These are phyloP conservation scores for Lysandra bellargus DNA, from an alignment of 2,888 invertebrate species.

Conservation along the genomic window DNA sequence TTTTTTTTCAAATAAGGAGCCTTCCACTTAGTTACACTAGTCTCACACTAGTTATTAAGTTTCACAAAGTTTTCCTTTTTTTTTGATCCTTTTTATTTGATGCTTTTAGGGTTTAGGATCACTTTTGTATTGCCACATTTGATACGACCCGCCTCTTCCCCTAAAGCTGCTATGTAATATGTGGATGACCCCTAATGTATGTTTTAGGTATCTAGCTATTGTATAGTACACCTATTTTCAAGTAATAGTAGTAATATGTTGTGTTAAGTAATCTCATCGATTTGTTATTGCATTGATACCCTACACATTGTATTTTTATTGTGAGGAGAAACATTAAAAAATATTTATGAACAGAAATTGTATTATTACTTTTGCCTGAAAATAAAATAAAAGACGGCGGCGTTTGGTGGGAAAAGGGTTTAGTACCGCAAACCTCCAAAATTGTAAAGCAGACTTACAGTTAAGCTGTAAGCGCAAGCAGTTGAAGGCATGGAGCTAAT, in stretches of 20 bases:
- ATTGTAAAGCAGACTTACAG: no score
- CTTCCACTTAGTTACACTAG: no score
- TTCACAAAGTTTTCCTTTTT: no score
- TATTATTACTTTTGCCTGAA: slow-evolving; percentile 1
- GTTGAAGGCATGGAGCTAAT: no score
- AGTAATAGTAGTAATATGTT: not conserved
- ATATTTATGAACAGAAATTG: slow-evolving; percentile 21
- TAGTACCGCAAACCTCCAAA: no score
- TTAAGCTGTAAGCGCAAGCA: no score
- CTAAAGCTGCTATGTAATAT: not conserved
- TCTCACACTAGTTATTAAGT: no score
- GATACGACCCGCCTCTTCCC: not conserved
- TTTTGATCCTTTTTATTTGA: no score
- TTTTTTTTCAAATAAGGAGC: no score
- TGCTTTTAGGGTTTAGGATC: not conserved
- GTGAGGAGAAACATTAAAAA: slow-evolving; percentile 25
- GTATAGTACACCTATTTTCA: not conserved
- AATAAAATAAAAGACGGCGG: no score
- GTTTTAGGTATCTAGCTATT: not conserved
- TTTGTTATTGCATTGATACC: not conserved
- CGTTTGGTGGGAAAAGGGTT: no score
- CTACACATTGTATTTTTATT: slow-evolving; percentile 9
- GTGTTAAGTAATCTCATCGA: slow-evolving; percentile 3
- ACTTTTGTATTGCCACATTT: not conserved
- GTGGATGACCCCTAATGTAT: not conserved